Percentiles rank a stretch among this genome's conserved stretches.
phyloP scores from a whole-genome alignment of 2,797 vertebrate species.

The Sebastes melanostomus region DNA sequence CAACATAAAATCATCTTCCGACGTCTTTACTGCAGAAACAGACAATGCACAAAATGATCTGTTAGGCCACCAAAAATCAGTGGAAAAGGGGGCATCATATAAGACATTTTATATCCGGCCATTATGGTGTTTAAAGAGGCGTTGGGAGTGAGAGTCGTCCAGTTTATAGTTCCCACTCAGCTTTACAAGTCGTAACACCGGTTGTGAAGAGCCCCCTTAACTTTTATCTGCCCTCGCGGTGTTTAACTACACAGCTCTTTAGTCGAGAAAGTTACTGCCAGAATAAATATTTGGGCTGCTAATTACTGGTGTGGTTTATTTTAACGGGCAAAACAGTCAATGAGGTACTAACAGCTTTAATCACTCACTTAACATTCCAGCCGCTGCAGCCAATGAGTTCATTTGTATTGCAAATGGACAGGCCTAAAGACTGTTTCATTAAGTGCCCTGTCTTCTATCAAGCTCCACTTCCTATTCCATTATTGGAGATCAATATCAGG shows the following conservation, averaged over 20 bases:
- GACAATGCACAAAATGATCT: fast-evolving
- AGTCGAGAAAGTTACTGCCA: neutral
- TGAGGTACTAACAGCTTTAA: slow-evolving; percentile 53
- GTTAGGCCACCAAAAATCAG: neutral
- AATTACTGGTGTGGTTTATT: slow-evolving; percentile 38
- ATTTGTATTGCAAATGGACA: slow-evolving; percentile 55
- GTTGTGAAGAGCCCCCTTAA: neutral
- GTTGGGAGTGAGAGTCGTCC: neutral
- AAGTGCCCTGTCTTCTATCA: slow-evolving; percentile 53
- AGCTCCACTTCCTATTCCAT: slow-evolving; percentile 53
- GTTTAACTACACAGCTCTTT: slow-evolving; percentile 3
- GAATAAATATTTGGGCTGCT: slow-evolving; percentile 25
- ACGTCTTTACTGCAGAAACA: too few relatives aligned
- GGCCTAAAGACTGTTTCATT: slow-evolving; percentile 63
- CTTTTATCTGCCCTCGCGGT: neutral
- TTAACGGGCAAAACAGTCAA: slow-evolving; percentile 45
- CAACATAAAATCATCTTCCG: too few relatives aligned
- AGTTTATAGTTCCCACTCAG: neutral
- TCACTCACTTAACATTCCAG: slow-evolving; percentile 54
- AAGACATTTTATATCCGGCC: neutral
- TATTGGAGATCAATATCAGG: slow-evolving; percentile 69
- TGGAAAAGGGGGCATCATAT: neutral
- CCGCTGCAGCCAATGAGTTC: slow-evolving; percentile 1
- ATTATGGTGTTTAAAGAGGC: neutral
- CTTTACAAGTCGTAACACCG: neutral